phyloP scores from a whole-genome alignment of 2,888 invertebrate species.

The Heliconius ethilla region DNA sequence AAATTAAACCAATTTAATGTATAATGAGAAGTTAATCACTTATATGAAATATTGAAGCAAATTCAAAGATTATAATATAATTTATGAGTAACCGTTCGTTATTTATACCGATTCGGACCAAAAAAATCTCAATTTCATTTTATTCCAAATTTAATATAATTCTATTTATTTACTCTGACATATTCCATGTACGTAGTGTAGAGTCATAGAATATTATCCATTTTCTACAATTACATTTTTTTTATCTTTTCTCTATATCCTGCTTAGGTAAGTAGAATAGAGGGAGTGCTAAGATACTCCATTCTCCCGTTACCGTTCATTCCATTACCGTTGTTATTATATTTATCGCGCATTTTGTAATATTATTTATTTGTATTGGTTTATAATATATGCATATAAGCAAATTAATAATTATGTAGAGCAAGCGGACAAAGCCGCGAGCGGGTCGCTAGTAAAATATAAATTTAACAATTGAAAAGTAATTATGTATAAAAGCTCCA shows the following conservation, averaged over 20 bases:
- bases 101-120: not conserved
- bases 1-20: conserved; percentile 11
- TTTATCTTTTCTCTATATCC: too few relatives aligned
- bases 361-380: not conserved
- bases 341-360: not conserved
- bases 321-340: not conserved
- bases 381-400: too few relatives aligned
- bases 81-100: not conserved
- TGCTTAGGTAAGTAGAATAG: too few relatives aligned
- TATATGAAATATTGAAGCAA: not conserved
- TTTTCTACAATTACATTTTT: too few relatives aligned
- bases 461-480: not conserved
- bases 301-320: not conserved
- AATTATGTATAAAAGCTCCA: not conserved
- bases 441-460: too few relatives aligned
- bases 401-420: too few relatives aligned
- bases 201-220: too few relatives aligned
- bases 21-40: not conserved
- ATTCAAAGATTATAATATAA: not conserved
- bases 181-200: not conserved
- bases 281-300: not conserved
- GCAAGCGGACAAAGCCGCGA: too few relatives aligned
- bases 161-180: not conserved
- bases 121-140: not conserved
- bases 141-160: not conserved